Evolutionary conservation across 2,888 invertebrate species (phyloP).

Genomic region (Polymixis flavicincta): DNA sequence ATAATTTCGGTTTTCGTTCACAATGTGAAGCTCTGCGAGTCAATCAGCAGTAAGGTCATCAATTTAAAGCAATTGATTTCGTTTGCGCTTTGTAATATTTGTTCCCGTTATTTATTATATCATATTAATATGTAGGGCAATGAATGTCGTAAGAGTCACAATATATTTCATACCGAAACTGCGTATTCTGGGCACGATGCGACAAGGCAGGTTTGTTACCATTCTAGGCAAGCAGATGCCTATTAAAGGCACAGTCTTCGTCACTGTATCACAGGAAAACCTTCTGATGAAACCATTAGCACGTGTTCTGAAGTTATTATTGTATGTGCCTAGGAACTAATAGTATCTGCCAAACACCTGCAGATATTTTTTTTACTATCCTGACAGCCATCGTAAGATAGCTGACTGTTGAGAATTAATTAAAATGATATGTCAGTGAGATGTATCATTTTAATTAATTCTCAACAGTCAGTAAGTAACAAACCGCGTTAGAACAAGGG

Average conservation of each 20-base stretch:
- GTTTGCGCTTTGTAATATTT: slow-evolving; percentile 65
- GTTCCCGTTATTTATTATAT: slow-evolving; percentile 42
- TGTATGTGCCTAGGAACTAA: background rate
- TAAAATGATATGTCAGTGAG: no score
- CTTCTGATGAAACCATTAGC: slow-evolving; percentile 2
- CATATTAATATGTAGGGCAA: slow-evolving; percentile 35
- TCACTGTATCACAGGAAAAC: slow-evolving; percentile 30
- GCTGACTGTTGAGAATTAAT: no score
- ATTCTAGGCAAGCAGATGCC: slow-evolving; percentile 13
- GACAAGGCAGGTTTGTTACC: slow-evolving; percentile 16
- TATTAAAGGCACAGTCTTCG: background rate
- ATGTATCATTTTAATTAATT: background rate
- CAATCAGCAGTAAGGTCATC: slow-evolving; percentile 79
- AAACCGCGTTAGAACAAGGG: background rate
- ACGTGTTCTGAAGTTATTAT: slow-evolving; percentile 52
- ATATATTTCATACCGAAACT: background rate
- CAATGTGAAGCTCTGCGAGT: slow-evolving; percentile 64
- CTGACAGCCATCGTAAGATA: background rate
- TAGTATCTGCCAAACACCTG: slow-evolving; percentile 20
- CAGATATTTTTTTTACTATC: background rate
- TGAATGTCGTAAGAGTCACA: slow-evolving; percentile 5
- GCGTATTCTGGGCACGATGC: slow-evolving; percentile 35
- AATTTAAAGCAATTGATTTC: slow-evolving; percentile 79
- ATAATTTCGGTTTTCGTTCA: slow-evolving; percentile 59
- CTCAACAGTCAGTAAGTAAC: background rate